Conservation (phyloP, 2,797 vertebrate genomes). For the Percopsis omiscomaycus region DNA sequence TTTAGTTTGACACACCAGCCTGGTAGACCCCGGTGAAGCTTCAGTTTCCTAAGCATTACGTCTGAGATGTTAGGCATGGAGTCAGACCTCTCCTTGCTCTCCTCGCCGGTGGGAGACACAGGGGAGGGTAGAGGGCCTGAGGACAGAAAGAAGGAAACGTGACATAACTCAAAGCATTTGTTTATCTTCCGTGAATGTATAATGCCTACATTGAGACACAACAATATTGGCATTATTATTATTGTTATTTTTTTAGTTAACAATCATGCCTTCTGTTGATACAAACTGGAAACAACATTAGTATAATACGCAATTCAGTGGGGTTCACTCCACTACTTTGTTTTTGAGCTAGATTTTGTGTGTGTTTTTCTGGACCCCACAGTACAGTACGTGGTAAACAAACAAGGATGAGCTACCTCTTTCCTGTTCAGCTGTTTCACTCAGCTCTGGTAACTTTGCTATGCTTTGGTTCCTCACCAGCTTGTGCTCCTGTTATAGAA, state of each 20-base stretch:
- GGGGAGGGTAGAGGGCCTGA: slow-evolving; percentile 75
- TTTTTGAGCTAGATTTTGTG: slow-evolving; percentile 1
- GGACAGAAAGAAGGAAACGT: slow-evolving; percentile 18
- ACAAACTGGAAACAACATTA: slow-evolving; percentile 47
- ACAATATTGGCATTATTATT: background rate
- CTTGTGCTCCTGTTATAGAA: slow-evolving; percentile 86
- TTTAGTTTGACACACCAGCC: slow-evolving; percentile 81
- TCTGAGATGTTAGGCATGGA: slow-evolving; percentile 96
- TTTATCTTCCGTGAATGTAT: background rate
- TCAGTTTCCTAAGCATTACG: slow-evolving; percentile 92
- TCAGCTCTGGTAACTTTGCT: slow-evolving; percentile 91
- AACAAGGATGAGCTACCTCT: slow-evolving; percentile 79
- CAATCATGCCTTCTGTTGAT: slow-evolving; percentile 68
- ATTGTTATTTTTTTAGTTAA: slow-evolving; percentile 12
- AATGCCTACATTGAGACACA: background rate
- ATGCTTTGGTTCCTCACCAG: slow-evolving; percentile 92
- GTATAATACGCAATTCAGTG: slow-evolving; percentile 2
- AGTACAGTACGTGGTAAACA: slow-evolving; percentile 18
- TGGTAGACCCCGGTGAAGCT: slow-evolving; percentile 87
- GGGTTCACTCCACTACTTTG: slow-evolving; percentile 8
- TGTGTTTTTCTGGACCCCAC: slow-evolving; percentile 19
- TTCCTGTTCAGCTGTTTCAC: slow-evolving; percentile 92
- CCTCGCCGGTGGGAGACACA: slow-evolving; percentile 74
- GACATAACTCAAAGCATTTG: background rate
- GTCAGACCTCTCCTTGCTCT: slow-evolving; percentile 81